These are phyloP conservation scores for Naja naja DNA, from an alignment of 2,113 vertebrate genomes.

Conservation along the genomic window DNA sequence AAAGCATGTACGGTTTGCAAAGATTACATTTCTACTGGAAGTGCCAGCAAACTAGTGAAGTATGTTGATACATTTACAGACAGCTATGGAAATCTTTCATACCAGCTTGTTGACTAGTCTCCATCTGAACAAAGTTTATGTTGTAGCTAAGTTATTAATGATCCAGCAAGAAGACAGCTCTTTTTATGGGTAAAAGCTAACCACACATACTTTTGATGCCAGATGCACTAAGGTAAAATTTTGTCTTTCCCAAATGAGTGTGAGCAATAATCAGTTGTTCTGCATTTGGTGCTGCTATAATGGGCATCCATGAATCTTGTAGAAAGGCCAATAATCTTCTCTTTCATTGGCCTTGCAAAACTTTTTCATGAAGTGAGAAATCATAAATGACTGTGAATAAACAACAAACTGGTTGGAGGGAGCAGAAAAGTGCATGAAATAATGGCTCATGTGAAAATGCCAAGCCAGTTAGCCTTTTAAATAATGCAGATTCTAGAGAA, in stretches of 20 bases:
- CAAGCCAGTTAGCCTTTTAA: background rate
- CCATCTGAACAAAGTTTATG: background rate
- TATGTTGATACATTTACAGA: background rate
- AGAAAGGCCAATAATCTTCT: background rate
- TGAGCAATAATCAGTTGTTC: background rate
- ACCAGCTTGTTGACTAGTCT: background rate
- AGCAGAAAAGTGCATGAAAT: background rate
- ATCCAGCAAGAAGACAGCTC: background rate
- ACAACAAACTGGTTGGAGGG: background rate
- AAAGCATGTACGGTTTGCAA: background rate
- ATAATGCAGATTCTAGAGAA: background rate
- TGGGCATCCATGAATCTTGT: background rate
- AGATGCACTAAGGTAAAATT: constrained; percentile 5
- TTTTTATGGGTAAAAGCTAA: constrained; percentile 19
- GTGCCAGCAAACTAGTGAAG: background rate
- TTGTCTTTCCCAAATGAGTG: background rate
- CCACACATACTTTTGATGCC: constrained; percentile 4
- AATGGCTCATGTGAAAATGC: background rate
- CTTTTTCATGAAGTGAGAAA: background rate
- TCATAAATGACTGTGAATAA: background rate
- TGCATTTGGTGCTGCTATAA: background rate
- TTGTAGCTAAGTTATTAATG: constrained; percentile 3
- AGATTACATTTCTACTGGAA: background rate
- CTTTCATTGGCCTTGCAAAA: background rate
- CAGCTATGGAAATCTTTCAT: background rate